Percentiles rank a stretch among this genome's conserved stretches.
These are phyloP conservation scores for Steromphala cineraria DNA, from an alignment of 2,888 invertebrate genomes.

Conservation along the genomic window DNA sequence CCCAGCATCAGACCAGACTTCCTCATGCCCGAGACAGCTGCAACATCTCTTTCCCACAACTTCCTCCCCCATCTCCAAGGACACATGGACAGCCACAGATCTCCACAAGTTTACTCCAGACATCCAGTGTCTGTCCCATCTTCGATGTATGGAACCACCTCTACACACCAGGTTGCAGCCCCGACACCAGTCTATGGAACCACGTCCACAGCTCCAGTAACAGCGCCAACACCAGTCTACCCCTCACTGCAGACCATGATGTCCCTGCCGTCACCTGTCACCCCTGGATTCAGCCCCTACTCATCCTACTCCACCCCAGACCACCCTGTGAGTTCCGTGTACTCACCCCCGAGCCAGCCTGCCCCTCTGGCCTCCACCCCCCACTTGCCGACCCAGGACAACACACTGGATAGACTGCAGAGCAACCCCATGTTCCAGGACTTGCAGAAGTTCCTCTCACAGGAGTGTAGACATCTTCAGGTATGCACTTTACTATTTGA, in stretches of 20 bases:
- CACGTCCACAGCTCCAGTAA: background rate
- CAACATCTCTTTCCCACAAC: background rate
- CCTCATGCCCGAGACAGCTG: background rate
- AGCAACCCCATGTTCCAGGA: conserved; percentile 62
- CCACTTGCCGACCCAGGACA: background rate
- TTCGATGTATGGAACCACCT: background rate
- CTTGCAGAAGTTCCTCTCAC: conserved; percentile 48
- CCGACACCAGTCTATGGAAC: background rate
- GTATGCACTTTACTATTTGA: background rate
- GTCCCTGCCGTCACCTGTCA: background rate
- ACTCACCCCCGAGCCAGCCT: conserved; percentile 38
- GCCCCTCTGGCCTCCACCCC: conserved; percentile 39
- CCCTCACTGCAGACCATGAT: background rate
- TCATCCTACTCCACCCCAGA: background rate
- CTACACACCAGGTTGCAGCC: background rate
- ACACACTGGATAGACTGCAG: conserved; percentile 47
- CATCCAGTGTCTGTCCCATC: no score
- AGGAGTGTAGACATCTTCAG: conserved; percentile 57
- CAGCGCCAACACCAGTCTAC: background rate
- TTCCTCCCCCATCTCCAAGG: background rate
- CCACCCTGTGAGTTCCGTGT: conserved; percentile 26
- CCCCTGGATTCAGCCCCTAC: background rate
- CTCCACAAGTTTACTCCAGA: background rate
- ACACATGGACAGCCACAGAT: background rate
- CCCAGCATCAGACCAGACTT: background rate